Percentiles rank a stretch among this genome's conserved stretches.
These are phyloP conservation scores for Harpalus rufipes DNA, from an alignment of 2,888 invertebrate species.

Conservation along the genomic window DNA sequence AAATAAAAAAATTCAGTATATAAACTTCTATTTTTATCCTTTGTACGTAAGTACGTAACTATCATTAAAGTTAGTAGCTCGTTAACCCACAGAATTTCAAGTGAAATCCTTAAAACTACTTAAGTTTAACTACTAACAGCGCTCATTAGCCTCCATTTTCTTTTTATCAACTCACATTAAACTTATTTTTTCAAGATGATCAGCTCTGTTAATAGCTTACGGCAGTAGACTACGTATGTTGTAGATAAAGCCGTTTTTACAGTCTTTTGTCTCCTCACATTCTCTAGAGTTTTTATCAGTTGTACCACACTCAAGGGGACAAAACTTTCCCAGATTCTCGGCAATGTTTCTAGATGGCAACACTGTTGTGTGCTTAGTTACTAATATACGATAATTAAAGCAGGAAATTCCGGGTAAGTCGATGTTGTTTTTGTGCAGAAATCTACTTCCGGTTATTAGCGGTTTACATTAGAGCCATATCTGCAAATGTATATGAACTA, in stretches of 20 bases:
- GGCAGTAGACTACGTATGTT: background rate
- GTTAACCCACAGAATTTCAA: slow-evolving; percentile 3
- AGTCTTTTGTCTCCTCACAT: slow-evolving; percentile 40
- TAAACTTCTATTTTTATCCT: background rate
- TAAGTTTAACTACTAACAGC: slow-evolving; percentile 12
- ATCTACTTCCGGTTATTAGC: slow-evolving; percentile 51
- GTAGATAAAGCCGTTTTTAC: slow-evolving; percentile 41
- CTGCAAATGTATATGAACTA: slow-evolving; percentile 46
- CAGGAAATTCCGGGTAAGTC: slow-evolving; percentile 33
- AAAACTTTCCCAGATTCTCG: background rate
- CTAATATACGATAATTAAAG: slow-evolving; percentile 47
- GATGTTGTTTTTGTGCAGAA: slow-evolving; percentile 45
- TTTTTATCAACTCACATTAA: slow-evolving; percentile 27
- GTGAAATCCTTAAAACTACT: slow-evolving; percentile 1
- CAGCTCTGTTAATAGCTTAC: background rate
- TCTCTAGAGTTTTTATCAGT: slow-evolving; percentile 46
- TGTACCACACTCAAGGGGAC: slow-evolving; percentile 24
- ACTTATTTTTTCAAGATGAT: slow-evolving; percentile 29
- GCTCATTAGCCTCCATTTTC: slow-evolving; percentile 16
- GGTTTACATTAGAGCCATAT: slow-evolving; percentile 49
- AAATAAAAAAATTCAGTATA: background rate
- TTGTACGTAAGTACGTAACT: background rate
- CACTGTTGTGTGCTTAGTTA: slow-evolving; percentile 22
- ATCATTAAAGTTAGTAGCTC: background rate
- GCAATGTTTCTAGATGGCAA: slow-evolving; percentile 1